Percentiles rank a stretch among this genome's conserved stretches.
phyloP scores from a whole-genome alignment of 2,797 vertebrate species.

The Siniperca undulata region DNA sequence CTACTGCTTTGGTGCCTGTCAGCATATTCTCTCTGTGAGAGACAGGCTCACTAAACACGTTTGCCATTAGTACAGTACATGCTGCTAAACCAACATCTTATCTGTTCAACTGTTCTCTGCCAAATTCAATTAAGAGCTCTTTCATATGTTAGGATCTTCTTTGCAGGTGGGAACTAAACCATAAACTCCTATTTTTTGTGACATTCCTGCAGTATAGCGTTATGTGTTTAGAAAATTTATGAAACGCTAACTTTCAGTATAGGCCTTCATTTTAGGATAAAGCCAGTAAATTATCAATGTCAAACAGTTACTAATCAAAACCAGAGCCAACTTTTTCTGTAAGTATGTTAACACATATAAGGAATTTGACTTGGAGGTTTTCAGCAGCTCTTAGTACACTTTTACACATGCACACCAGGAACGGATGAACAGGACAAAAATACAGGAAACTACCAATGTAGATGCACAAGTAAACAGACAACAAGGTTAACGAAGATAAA shows the following conservation, averaged over 20 bases:
- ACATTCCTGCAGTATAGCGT: neutral
- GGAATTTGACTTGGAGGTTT: neutral
- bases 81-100: conserved; percentile 22
- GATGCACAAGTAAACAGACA: neutral
- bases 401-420: too few relatives aligned
- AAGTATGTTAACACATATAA: neutral
- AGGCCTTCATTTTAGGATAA: neutral
- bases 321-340: neutral
- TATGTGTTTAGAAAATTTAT: neutral
- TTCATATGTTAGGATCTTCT: neutral
- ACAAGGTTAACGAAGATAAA: neutral
- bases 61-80: neutral
- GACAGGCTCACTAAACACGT: neutral
- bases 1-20: conserved; percentile 3
- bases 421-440: neutral
- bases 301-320: neutral
- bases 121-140: conserved; percentile 17
- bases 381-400: neutral
- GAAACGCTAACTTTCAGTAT: neutral
- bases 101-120: conserved; percentile 14
- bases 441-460: neutral
- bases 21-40: conserved; percentile 21
- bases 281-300: neutral
- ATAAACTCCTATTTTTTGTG: neutral
- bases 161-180: conserved; percentile 16